Base-by-base conservation (phyloP, 2,888 invertebrate species). In the Tenthredo livida region DNA sequence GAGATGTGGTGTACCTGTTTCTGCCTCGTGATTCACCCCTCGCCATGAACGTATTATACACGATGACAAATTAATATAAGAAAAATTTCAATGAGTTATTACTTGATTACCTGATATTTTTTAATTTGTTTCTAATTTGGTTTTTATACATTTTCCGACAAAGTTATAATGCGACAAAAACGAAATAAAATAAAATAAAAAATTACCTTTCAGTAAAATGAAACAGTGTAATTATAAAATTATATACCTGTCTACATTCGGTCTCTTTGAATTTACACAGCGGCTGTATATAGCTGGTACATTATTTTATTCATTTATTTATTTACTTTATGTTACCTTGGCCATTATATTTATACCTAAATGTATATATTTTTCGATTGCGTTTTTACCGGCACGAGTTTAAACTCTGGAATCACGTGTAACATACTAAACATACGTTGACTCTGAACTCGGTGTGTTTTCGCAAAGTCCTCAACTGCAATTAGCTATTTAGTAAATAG, bases 401-500 rank as follows among this genome's bases (percentile, higher is more conserved):
- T n/a, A 54, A 54, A 54, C n/a, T 54, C n/a, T 54, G 54, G 54
- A n/a, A 54, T 5, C n/a, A n/a, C 54, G 54, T 54, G n/a, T 54
- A 54, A 54, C n/a, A n/a, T 2, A 54, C 54, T 54, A 54, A 7
- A 6, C n/a, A 54, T n/a, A 54, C 54, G 54, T 54, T n/a, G n/a
- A 54, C 17, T 54, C 54, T 15, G 15, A 47, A 47, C 12, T 47
- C 47, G n/a, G 54, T 54, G n/a, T 54, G n/a, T 54, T 54, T 54
- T 54, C n/a, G n/a, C 54, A 0, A 54, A 54, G 54, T 54, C 54
- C 54, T 54, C 54, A 54, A 54, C 54, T 54, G 54, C n/a, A 54
- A n/a, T n/a, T n/a, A 54, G 54, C 54, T 54, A n/a, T 54, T 54
- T n/a, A 54, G 54, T n/a, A n/a, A 54, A 54, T 54, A 54, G n/a